Evolutionary conservation across 2,113 vertebrate genomes (phyloP).

Genomic region (Murina feae): DNA sequence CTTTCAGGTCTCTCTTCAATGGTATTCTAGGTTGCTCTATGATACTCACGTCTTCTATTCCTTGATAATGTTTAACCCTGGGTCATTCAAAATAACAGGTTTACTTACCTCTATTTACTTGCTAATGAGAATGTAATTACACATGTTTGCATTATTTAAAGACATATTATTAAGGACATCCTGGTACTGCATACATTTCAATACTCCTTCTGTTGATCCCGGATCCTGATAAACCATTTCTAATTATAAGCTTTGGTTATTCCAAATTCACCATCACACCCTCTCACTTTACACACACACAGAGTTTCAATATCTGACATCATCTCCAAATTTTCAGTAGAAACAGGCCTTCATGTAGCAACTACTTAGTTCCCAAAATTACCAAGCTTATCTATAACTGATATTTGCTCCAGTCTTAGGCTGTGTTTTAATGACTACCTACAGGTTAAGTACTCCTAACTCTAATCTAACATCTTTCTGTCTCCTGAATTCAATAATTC

Average conservation of each 20-base stretch:
- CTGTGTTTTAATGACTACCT: background rate
- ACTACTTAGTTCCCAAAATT: background rate
- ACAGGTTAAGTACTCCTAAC: background rate
- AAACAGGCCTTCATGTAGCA: background rate
- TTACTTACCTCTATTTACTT: background rate
- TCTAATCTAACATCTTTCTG: background rate
- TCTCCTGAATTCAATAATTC: background rate
- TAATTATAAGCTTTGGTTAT: background rate
- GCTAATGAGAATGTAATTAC: background rate
- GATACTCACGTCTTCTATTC: background rate
- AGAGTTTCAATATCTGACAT: background rate
- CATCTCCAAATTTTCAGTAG: background rate
- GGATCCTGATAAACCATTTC: background rate
- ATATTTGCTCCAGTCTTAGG: background rate
- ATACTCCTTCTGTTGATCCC: background rate
- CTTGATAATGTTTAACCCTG: background rate
- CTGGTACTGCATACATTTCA: background rate
- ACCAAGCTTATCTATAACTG: background rate
- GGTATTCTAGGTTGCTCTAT: background rate
- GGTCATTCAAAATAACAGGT: background rate
- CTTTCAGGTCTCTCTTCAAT: background rate
- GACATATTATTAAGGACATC: background rate
- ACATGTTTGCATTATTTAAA: background rate
- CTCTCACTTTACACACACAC: background rate
- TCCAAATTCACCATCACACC: background rate